Conservation (phyloP, 1,140 invertebrate genomes). For the Colletes gigas region DNA sequence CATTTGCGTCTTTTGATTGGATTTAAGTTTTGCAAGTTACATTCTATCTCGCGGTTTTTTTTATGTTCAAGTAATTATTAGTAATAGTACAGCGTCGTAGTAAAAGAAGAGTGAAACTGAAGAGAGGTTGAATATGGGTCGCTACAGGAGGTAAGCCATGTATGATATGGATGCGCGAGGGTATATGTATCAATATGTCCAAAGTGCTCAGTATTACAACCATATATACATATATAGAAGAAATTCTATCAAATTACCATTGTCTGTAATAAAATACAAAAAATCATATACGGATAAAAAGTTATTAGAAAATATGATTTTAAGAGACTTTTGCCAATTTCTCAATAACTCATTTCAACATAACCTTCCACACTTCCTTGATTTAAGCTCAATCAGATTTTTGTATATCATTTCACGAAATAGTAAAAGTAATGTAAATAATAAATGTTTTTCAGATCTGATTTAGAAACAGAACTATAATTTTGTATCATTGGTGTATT, state of each 20-base stretch:
- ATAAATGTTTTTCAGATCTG: neutral
- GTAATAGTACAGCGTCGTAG: neutral
- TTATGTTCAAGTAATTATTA: neutral
- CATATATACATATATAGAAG: neutral
- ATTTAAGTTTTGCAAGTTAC: constrained; percentile 7
- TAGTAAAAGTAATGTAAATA: neutral
- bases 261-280: neutral
- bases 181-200: constrained; percentile 27
- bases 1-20: constrained; percentile 44
- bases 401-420: neutral
- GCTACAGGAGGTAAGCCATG: constrained; percentile 66
- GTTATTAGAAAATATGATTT: neutral
- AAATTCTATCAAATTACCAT: neutral
- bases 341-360: neutral
- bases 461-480: neutral
- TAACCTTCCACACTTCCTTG: constrained; percentile 6
- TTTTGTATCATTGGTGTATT: neutral
- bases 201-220: neutral
- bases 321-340: neutral
- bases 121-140: constrained; percentile 60
- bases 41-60: neutral
- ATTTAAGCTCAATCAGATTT: neutral
- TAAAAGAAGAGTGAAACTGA: neutral
- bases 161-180: neutral
- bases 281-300: neutral